These are phyloP conservation scores for Lordiphosa collinella DNA, from an alignment of 1,140 invertebrate species.

Conservation along the genomic window DNA sequence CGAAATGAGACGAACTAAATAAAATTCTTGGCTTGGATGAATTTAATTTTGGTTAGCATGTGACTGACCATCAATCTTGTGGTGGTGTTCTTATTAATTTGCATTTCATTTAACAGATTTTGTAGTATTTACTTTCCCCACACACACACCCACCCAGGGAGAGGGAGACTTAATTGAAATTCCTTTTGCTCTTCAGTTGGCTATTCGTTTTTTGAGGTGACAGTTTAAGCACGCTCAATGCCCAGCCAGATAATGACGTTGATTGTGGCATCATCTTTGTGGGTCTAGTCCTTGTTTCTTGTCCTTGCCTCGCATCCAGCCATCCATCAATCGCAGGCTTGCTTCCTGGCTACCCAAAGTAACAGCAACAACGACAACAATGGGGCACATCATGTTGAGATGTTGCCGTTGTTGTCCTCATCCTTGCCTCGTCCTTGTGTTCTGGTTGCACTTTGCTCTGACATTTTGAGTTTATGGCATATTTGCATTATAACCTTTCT, in stretches of 20 bases:
- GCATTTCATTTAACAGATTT: conserved; percentile 61
- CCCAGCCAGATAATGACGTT: conserved; percentile 63
- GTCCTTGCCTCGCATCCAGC: conserved; percentile 2
- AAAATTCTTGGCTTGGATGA: conserved; percentile 5
- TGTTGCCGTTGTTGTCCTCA: conserved; percentile 46
- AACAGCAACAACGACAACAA: conserved; percentile 28
- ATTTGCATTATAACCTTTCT: conserved; percentile 59
- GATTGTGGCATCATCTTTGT: conserved; percentile 50
- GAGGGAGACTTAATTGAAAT: conserved; percentile 53
- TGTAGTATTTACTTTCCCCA: conserved; percentile 38
- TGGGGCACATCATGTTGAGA: conserved; percentile 57
- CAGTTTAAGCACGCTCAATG: conserved; percentile 66
- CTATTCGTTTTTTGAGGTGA: conserved; percentile 44
- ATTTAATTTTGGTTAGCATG: conserved; percentile 44
- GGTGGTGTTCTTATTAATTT: conserved; percentile 2
- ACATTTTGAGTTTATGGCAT: conserved; percentile 74
- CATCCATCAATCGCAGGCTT: conserved; percentile 64
- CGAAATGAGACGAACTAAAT: too few relatives aligned
- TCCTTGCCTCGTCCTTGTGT: conserved; percentile 17
- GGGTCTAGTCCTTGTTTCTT: neutral
- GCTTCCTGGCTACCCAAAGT: conserved; percentile 27
- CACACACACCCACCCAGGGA: neutral
- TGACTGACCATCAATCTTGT: conserved; percentile 1
- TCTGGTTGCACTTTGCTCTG: conserved; percentile 62
- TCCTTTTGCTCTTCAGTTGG: conserved; percentile 31